phyloP scores from a whole-genome alignment of 2,797 vertebrate genomes.

The Knipowitschia caucasica region DNA sequence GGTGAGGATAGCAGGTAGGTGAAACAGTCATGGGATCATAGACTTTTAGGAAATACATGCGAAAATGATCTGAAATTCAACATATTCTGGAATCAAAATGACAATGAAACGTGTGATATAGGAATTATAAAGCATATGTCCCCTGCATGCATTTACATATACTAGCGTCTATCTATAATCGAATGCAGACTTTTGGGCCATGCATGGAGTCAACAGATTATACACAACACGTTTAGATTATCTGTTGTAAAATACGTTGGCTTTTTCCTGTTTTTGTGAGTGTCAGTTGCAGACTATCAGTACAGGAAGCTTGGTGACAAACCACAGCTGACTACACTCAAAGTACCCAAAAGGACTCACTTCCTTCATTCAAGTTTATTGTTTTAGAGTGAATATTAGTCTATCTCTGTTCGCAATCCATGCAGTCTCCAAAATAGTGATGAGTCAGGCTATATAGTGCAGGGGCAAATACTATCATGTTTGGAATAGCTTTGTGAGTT shows the following conservation, averaged over 20 bases:
- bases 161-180: too few relatives aligned
- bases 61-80: too few relatives aligned
- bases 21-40: too few relatives aligned
- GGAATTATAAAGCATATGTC: too few relatives aligned
- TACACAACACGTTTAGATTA: too few relatives aligned
- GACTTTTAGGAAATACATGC: too few relatives aligned
- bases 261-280: constrained; percentile 15
- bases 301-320: constrained; percentile 51
- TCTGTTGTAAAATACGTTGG: constrained; percentile 13
- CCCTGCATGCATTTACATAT: too few relatives aligned
- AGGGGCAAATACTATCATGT: constrained; percentile 23
- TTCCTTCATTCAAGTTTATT: constrained; percentile 37
- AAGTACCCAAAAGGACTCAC: constrained; percentile 11
- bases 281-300: constrained; percentile 22
- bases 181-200: too few relatives aligned
- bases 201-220: too few relatives aligned
- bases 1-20: too few relatives aligned
- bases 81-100: too few relatives aligned
- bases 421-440: constrained; percentile 16
- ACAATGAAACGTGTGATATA: too few relatives aligned
- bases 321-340: constrained; percentile 32
- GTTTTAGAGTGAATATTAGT: neutral
- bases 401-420: constrained; percentile 23
- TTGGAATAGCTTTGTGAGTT: constrained; percentile 35
- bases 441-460: constrained; percentile 40